Percentiles rank a stretch among this genome's conserved stretches.
Evolutionary conservation across 2,113 vertebrate species (phyloP).

Genomic region (Thymallus thymallus): DNA sequence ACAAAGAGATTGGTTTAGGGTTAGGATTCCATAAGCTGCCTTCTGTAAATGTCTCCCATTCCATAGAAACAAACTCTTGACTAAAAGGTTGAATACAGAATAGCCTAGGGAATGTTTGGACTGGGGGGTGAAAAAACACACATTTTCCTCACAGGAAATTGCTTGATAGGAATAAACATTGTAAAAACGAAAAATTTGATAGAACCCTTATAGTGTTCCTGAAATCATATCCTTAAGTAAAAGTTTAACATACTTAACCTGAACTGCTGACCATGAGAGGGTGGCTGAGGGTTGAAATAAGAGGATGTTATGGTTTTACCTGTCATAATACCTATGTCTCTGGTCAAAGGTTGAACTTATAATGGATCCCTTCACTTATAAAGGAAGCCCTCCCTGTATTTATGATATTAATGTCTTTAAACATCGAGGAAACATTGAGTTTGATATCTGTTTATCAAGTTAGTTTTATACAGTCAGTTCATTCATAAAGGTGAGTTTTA

Average conservation of each 20-base stretch:
- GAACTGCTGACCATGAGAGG: slow-evolving; percentile 9
- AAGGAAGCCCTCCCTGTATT: neutral
- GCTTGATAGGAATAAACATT: slow-evolving; percentile 8
- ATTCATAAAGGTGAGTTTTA: neutral
- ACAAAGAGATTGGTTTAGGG: neutral
- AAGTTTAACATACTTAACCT: neutral
- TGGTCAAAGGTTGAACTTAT: neutral
- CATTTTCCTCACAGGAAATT: slow-evolving; percentile 11
- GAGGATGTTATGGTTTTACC: slow-evolving; percentile 25
- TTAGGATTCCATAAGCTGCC: neutral
- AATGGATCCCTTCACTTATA: neutral
- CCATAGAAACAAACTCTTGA: neutral
- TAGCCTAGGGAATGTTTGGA: neutral
- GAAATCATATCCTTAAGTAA: slow-evolving; percentile 24
- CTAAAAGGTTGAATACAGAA: neutral
- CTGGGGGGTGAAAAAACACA: neutral
- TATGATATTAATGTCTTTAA: too few species aligned
- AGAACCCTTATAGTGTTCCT: neutral
- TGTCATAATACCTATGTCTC: too few species aligned
- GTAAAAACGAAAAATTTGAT: slow-evolving; percentile 1
- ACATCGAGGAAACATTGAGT: too few species aligned
- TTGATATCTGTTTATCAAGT: too few species aligned
- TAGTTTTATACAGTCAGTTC: too few species aligned
- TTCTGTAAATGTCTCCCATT: neutral
- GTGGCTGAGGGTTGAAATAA: neutral